A percentile compares a stretch with the other conserved stretches of the same genome.
These are phyloP conservation scores for Ctenicera cuprea DNA, from an alignment of 2,888 invertebrate genomes.

Conservation along the genomic window DNA sequence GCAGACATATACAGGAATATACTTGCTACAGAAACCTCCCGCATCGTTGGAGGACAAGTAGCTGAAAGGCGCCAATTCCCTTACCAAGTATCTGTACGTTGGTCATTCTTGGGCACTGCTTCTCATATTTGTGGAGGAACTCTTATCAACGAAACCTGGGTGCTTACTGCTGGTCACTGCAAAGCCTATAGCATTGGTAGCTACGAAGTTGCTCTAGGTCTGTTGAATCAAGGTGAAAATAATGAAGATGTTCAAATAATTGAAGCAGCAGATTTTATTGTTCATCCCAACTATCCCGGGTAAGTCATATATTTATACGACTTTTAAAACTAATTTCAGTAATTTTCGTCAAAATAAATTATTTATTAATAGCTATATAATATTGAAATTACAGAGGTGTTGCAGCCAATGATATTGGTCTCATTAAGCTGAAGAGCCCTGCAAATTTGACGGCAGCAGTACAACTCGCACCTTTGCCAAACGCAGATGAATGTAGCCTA, in stretches of 20 bases:
- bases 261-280: background rate
- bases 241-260: slow-evolving; percentile 20
- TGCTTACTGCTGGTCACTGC: slow-evolving; percentile 74
- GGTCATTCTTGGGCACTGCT: slow-evolving; percentile 48
- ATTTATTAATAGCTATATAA: background rate
- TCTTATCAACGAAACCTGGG: slow-evolving; percentile 66
- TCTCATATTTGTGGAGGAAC: slow-evolving; percentile 72
- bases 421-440: background rate
- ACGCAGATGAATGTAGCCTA: background rate
- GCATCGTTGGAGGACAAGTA: slow-evolving; percentile 72
- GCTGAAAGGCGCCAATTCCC: slow-evolving; percentile 70
- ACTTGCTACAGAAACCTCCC: slow-evolving; percentile 48
- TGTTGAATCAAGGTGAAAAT: background rate
- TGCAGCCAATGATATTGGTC: slow-evolving; percentile 29
- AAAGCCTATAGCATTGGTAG: background rate
- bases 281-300: slow-evolving; percentile 24
- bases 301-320: slow-evolving; percentile 20
- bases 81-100: slow-evolving; percentile 71
- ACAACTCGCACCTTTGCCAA: slow-evolving; percentile 21
- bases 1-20: slow-evolving; percentile 28
- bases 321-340: background rate
- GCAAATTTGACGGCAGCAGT: slow-evolving; percentile 18
- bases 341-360: background rate
- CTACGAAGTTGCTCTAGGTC: slow-evolving; percentile 25
- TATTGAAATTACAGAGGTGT: slow-evolving; percentile 11